Evolutionary conservation across 1,140 invertebrate genomes (phyloP), one percentile per base, ranked within the genome.

Genomic region (Pogonomyrmex californicus): DNA sequence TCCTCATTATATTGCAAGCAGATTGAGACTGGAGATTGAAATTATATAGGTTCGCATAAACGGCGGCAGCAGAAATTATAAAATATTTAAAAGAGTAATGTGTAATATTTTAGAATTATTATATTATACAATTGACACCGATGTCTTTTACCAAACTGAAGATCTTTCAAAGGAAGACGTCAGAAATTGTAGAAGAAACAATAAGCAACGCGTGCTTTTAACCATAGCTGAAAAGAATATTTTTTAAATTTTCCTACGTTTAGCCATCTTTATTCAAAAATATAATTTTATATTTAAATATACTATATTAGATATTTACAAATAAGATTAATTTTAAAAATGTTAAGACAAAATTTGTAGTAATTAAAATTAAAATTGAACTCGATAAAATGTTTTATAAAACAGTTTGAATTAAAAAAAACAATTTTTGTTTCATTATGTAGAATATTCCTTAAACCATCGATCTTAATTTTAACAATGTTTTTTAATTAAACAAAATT

Each of bases 61-160:
- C 89, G 90, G 86, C 90, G 90, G 89, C 90, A 89, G 89, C 90
- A 86, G 89, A 83, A 47, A 90, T 54, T 86, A 23, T 51, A 75
- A 38, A 36, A 4, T 58, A 33, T 49, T 60, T 70, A 41, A 47
- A 81, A 62, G 9, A n/a, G 1, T 36, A 56, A 78, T 41, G 36
- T 41, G 9, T 44, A 56, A 9, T 14, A 12, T 12, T 38, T 33
- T 41, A 36, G 12, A 9, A 33, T 6, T 70, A 44, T 17, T 83
- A 44, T 41, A 17, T 73, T 4, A 41, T 49, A 5, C 2, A 3
- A 82, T 38, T 71, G n/a, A 83, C 44, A 49, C 33, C 30, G 70
- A 83, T 83, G 30, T 47, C 30, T 49, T 56, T 83, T 38, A 82
- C 30, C 68, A 0, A 47, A 23, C 38, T 83, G n/a, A 60, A 62